Percentiles rank a stretch among this genome's conserved stretches.
Conservation (phyloP, 2,113 vertebrate species). For the Accipiter cooperii region DNA sequence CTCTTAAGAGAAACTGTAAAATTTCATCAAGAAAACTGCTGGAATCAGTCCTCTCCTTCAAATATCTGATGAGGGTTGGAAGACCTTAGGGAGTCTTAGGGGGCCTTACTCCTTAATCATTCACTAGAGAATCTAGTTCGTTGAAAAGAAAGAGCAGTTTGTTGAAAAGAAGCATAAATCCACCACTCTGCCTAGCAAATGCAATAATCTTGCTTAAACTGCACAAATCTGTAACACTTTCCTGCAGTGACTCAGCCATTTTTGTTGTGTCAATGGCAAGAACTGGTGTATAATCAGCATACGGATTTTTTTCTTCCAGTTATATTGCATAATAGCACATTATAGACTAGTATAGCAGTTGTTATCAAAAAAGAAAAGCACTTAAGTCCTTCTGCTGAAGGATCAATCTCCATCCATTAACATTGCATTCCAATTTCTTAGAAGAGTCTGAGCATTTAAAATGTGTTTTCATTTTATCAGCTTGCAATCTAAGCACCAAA, state of each 20-base stretch:
- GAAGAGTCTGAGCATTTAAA: background rate
- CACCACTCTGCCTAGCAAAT: background rate
- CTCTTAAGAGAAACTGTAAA: background rate
- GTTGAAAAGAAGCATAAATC: background rate
- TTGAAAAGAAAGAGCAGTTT: background rate
- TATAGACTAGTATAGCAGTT: background rate
- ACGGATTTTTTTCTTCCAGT: background rate
- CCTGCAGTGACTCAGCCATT: background rate
- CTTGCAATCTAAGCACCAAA: background rate
- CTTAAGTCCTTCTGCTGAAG: background rate
- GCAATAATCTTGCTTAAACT: background rate
- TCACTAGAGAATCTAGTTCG: background rate
- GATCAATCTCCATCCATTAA: background rate
- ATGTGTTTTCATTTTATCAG: background rate
- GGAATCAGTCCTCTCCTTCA: background rate
- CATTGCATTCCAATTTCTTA: background rate
- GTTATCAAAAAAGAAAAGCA: background rate
- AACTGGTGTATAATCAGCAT: background rate
- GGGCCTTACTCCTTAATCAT: background rate
- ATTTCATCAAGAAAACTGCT: background rate
- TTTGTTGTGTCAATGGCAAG: background rate
- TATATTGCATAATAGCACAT: background rate
- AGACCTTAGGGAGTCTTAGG: background rate
- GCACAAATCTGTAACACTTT: background rate
- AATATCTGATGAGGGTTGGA: background rate